Evolutionary conservation across 2,888 invertebrate genomes (phyloP).

Genomic region (Lobophora halterata): DNA sequence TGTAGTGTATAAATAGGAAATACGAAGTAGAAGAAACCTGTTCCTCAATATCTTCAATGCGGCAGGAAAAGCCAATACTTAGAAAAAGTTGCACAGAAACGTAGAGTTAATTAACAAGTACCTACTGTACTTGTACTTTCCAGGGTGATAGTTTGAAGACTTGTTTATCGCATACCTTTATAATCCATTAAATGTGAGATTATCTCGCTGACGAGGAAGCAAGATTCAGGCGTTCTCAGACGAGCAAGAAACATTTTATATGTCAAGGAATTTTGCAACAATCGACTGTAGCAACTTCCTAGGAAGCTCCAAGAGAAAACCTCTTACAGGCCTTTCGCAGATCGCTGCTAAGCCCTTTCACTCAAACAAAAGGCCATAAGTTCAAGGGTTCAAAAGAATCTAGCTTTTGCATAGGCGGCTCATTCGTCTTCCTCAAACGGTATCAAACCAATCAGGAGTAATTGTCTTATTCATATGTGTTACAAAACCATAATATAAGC

Average conservation of each 20-base stretch:
- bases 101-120: background rate
- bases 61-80: slow-evolving; percentile 4
- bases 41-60: no score
- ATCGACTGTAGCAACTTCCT: slow-evolving; percentile 15
- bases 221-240: slow-evolving; percentile 5
- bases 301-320: slow-evolving; percentile 18
- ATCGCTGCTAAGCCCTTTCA: no score
- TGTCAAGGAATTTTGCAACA: slow-evolving; percentile 15
- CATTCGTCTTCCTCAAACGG: no score
- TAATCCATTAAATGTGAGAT: slow-evolving; percentile 9
- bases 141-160: slow-evolving; percentile 6
- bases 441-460: no score
- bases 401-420: no score
- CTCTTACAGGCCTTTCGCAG: no score
- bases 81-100: slow-evolving; percentile 5
- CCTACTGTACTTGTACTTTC: slow-evolving; percentile 2
- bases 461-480: no score
- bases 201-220: slow-evolving; percentile 13
- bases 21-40: no score
- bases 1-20: no score
- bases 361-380: no score
- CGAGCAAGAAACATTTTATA: slow-evolving; percentile 8
- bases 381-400: no score
- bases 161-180: slow-evolving; percentile 15
- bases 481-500: slow-evolving; percentile 5